Percentiles rank a stretch among this genome's conserved stretches.
Evolutionary conservation across 2,888 invertebrate genomes (phyloP).

Genomic region (Eupithecia centaureata): DNA sequence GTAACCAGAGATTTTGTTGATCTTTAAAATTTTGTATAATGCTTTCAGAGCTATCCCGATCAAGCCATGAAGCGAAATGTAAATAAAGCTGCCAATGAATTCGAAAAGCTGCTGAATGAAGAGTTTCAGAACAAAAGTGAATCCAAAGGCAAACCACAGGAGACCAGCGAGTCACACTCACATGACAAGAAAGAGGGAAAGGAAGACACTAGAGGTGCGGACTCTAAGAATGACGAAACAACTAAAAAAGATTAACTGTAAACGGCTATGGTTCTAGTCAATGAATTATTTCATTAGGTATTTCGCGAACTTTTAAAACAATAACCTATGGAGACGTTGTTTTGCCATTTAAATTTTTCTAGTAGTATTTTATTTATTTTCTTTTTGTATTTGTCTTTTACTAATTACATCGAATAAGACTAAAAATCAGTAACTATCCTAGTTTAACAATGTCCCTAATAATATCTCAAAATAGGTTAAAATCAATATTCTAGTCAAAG

Average conservation of each 20-base stretch:
- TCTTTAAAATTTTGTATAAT: neutral
- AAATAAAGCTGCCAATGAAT: slow-evolving; percentile 74
- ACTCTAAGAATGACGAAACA: slow-evolving; percentile 57
- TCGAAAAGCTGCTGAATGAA: slow-evolving; percentile 74
- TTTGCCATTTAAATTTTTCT: slow-evolving; percentile 57
- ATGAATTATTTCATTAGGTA: slow-evolving; percentile 16
- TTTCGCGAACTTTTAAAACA: slow-evolving; percentile 16
- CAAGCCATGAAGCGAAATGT: slow-evolving; percentile 74
- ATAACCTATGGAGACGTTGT: slow-evolving; percentile 31
- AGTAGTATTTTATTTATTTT: slow-evolving; percentile 61
- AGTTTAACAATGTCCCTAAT: slow-evolving; percentile 44
- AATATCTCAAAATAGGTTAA: slow-evolving; percentile 54
- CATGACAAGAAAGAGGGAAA: slow-evolving; percentile 61
- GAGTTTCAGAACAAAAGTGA: slow-evolving; percentile 74
- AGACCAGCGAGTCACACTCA: slow-evolving; percentile 51
- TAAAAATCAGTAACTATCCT: slow-evolving; percentile 26
- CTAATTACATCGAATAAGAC: slow-evolving; percentile 42
- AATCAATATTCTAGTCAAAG: slow-evolving; percentile 71
- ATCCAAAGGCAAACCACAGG: slow-evolving; percentile 60
- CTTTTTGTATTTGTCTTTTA: slow-evolving; percentile 59
- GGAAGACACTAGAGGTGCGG: slow-evolving; percentile 53
- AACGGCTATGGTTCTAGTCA: slow-evolving; percentile 49
- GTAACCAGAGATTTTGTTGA: neutral
- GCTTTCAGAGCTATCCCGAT: slow-evolving; percentile 75
- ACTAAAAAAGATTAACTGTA: slow-evolving; percentile 58